Base-by-base conservation (phyloP, 1,140 invertebrate species). In the Gonatopus flavifemur region DNA sequence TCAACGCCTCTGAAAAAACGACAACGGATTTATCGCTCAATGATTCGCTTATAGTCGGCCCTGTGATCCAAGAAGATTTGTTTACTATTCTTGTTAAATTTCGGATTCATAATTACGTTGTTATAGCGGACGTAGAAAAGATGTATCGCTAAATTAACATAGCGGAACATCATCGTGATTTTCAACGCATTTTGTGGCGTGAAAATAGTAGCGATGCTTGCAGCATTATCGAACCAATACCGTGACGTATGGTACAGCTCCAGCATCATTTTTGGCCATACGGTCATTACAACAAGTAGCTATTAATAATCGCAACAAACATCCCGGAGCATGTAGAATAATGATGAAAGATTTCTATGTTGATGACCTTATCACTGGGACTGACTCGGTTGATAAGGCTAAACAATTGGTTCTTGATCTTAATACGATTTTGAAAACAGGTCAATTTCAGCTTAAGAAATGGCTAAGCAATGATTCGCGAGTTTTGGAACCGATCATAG, bases 181-280 rank as follows among this genome's bases (percentile, higher is more conserved):
- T 28, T 28, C 49, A 51, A 22, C 18, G 21, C 36, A 30, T 51
- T 37, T 44, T 44, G 3, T 51, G 49, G 41, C 18, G 31, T 32
- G n/a, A n/a, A n/a, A n/a, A n/a, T 2, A 10, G 5, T 7, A 28
- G 1, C 21, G 37, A 3, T 20, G 22, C n/a, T 19, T 44, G 2
- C 4, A 12, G n/a, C 21, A 13, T 9, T 51, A 24, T 32, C 18
- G 52, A 32, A 22, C 37, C 12, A 57, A 59, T 24, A 57, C 50
- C 3, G 55, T 77, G 0, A 77, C 71, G 5, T 76, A 62, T 60
- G 72, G 68, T 5, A 67, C 59, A 10, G 53, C 63, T 19, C 57
- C 52, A 19, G 70, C 71, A 2, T 66, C 70, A 9, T 76, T 59
- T 48, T 37, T 74, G n/a, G 69, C 70, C 1, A 65, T 70, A 20